Base-by-base conservation (phyloP, 35 echinoderm and acorn worm species). In the Eucidaris tribuloides region DNA sequence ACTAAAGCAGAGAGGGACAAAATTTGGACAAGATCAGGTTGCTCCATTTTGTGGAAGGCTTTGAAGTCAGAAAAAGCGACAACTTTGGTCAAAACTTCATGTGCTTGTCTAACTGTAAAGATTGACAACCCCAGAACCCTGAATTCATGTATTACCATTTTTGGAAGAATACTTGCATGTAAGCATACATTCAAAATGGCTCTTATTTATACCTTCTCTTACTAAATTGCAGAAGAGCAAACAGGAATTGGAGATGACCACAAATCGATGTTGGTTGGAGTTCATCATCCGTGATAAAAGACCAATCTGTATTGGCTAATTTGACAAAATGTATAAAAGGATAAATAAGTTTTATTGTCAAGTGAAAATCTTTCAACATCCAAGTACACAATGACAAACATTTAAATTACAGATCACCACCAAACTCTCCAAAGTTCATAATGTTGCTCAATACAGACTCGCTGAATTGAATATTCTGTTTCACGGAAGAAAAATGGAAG, bases 181-280 rank as follows among this genome's bases (percentile, higher is more conserved):
- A n/a, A 37, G n/a, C 20, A 27, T 34, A 37, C 20, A 6, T 1
- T 27, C 20, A 19, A 37, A 42, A 6, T 0, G 37, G 37, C 31
- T 37, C 31, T 13, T 34, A 37, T 37, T 42, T 46, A 36, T 52
- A 96, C 88, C 87, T 84, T 80, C 93, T 91, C 31, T 89, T 86
- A 59, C 84, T 96, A 55, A 87, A 83, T 39, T 96, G 83, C 9
- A 96, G 46, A 44, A 91, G 72, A 7, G 93, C 93, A 91, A 96
- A 96, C 2, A 96, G 41, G 1, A 96, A 81, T 38, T 91, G 93
- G 14, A 96, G 59, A 65, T 96, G 93, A 37, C 93, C 89, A 49
- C 84, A 91, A 17, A 96, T 82, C 5, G 82, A 87, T 1, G 80
- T 49, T 2, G 93, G 93, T 31, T 64, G 64, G 0, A 88, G 40